Conservation (phyloP, 2,888 invertebrate genomes). For the Tholera decimalis region DNA sequence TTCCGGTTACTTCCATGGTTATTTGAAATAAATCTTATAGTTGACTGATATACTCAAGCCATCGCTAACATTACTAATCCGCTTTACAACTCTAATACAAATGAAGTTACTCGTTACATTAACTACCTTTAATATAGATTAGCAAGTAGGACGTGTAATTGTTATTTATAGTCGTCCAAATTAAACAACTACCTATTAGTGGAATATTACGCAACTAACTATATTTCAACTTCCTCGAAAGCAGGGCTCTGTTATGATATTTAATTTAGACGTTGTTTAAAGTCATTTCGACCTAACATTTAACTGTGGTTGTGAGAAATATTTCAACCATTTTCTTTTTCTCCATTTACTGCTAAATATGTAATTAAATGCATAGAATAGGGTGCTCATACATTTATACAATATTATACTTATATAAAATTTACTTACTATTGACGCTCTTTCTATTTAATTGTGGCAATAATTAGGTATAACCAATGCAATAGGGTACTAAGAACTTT, state of each 20-base stretch:
- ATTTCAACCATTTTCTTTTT: conserved; percentile 66
- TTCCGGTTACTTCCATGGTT: conserved; percentile 60
- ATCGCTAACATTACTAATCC: conserved; percentile 73
- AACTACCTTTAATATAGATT: conserved; percentile 62
- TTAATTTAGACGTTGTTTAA: conserved; percentile 43
- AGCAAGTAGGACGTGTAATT: conserved; percentile 70
- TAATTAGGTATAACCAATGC: conserved; percentile 79
- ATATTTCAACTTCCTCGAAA: conserved; percentile 30
- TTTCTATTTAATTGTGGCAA: conserved; percentile 81
- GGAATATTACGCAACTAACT: conserved; percentile 34
- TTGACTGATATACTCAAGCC: conserved; percentile 79
- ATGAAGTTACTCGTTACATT: conserved; percentile 56
- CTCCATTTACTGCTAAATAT: conserved; percentile 56
- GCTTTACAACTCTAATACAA: conserved; percentile 73
- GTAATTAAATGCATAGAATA: conserved; percentile 68
- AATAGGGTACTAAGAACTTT: conserved; percentile 77
- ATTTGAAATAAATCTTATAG: conserved; percentile 72
- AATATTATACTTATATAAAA: conserved; percentile 67
- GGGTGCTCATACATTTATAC: conserved; percentile 72
- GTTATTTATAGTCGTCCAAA: conserved; percentile 72
- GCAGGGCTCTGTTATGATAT: conserved; percentile 33
- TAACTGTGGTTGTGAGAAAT: conserved; percentile 72
- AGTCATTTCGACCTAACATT: conserved; percentile 44
- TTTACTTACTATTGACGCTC: conserved; percentile 72
- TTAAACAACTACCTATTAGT: conserved; percentile 63